Base-by-base conservation (phyloP, 1,140 invertebrate genomes). In the Cheumatopsyche charites region DNA sequence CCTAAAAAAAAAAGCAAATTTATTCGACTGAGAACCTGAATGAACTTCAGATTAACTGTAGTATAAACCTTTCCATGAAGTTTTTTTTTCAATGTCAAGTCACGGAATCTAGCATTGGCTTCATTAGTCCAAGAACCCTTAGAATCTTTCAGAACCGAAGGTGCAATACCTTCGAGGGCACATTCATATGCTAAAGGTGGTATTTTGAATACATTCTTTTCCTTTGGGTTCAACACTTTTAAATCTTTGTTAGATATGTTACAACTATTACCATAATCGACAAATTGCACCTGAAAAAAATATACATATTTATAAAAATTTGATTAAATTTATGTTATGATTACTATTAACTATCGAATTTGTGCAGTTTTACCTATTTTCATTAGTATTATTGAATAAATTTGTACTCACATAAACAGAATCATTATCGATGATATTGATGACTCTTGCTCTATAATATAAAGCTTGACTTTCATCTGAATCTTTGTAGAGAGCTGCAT, bases 261-360 rank as follows among this genome's bases (percentile, higher is more conserved):
- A 1, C 82, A 82, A 2, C 77, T 82, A 73, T 88, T 89, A n/a
- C 95, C 95, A 81, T 86, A 91, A 80, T 97, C 94, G 19, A 96
- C 87, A 78, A 90, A 94, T 55, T 89, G 86, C 3, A 96, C 86
- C 83, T 86, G 74, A 21, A 61, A 61, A 21, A 68, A 66, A 45
- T 29, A 47, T 47, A 13, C 11, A 47, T 47, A 6, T 47, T 6
- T 12, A 42, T 12, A 42, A 42, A 6, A 42, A 6, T 42, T 6
- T 42, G 41, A 6, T 6, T 5, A 42, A 42, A 6, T 42, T 42
- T 12, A 42, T 42, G 41, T 6, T 6, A 42, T 42, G 12, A 42
- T 5, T 6, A 42, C 12, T 42, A 42, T 42, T 12, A 42, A 42
- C 41, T 42, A 6, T 42, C 5, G 12, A 5, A 42, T 42, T 42